These are phyloP conservation scores for Caenorhabditis virilis DNA, from an alignment of 2,888 invertebrate species.

Conservation along the genomic window DNA sequence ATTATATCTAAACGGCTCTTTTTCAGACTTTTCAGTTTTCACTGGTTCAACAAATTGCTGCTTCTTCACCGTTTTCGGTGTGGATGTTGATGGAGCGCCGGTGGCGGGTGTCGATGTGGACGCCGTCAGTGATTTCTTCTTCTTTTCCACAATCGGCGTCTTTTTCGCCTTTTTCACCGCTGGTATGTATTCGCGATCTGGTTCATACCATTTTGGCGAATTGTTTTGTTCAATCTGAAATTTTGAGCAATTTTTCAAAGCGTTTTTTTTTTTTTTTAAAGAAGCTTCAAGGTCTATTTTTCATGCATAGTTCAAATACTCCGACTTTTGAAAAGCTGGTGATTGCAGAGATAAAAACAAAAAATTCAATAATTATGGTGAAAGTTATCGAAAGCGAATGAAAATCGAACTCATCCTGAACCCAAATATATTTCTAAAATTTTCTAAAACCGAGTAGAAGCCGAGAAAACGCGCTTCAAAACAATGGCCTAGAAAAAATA, in stretches of 20 bases:
- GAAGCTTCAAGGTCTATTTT: neutral
- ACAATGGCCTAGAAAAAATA: no score
- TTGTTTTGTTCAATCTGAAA: slow-evolving; percentile 23
- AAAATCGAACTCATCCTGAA: neutral
- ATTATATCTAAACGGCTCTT: no score
- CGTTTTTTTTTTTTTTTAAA: neutral
- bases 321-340: neutral
- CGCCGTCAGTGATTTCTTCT: slow-evolving; percentile 11
- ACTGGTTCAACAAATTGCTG: no score
- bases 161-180: slow-evolving; percentile 39
- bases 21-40: no score
- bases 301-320: neutral
- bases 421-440: no score
- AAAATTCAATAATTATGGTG: neutral
- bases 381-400: neutral
- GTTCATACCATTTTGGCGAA: slow-evolving; percentile 41
- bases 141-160: slow-evolving; percentile 24
- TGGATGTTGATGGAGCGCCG: neutral
- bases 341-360: neutral
- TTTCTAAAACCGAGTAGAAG: no score
- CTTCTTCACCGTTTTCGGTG: no score
- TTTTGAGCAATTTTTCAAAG: no score
- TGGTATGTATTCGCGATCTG: slow-evolving; percentile 43
- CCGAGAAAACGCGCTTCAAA: no score
- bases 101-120: neutral